These are phyloP conservation scores for Argya squamiceps DNA, from an alignment of 2,797 vertebrate genomes.

Conservation along the genomic window DNA sequence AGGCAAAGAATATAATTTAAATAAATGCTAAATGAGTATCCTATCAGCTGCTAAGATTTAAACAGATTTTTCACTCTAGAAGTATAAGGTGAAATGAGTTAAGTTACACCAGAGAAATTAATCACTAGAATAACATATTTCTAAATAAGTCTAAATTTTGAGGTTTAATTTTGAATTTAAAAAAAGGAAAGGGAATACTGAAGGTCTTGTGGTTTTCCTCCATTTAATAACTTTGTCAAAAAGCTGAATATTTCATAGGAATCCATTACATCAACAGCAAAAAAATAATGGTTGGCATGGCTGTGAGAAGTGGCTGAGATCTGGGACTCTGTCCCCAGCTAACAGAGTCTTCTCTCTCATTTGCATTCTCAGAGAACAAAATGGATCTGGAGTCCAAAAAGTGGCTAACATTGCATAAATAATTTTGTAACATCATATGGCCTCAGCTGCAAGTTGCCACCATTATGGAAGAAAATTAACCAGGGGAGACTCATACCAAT, in stretches of 20 bases:
- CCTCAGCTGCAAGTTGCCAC: conserved; percentile 84
- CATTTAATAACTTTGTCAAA: conserved; percentile 69
- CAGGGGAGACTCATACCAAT: conserved; percentile 83
- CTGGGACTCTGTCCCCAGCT: conserved; percentile 62
- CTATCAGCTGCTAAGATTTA: conserved; percentile 29
- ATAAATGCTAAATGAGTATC: conserved; percentile 45
- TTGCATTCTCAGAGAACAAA: conserved; percentile 72
- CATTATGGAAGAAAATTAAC: conserved; percentile 83
- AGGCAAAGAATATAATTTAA: conserved; percentile 43
- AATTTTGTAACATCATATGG: conserved; percentile 83
- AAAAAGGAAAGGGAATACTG: not conserved
- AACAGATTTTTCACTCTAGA: not conserved
- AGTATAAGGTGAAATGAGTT: not conserved
- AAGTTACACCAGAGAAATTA: conserved; percentile 21
- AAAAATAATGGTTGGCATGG: conserved; percentile 65
- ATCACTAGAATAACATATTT: conserved; percentile 1
- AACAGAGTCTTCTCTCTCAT: conserved; percentile 65
- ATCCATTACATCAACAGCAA: conserved; percentile 49
- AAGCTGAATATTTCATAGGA: conserved; percentile 70
- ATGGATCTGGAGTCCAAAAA: conserved; percentile 77
- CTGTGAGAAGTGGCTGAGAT: conserved; percentile 55
- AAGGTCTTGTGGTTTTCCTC: conserved; percentile 37
- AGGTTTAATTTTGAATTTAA: conserved; percentile 22
- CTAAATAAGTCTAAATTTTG: conserved; percentile 4
- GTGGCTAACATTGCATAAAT: conserved; percentile 81